Evolutionary conservation across 2,888 invertebrate genomes (phyloP), one percentile per base, ranked within the genome.

Genomic region (Pterostichus madidus): DNA sequence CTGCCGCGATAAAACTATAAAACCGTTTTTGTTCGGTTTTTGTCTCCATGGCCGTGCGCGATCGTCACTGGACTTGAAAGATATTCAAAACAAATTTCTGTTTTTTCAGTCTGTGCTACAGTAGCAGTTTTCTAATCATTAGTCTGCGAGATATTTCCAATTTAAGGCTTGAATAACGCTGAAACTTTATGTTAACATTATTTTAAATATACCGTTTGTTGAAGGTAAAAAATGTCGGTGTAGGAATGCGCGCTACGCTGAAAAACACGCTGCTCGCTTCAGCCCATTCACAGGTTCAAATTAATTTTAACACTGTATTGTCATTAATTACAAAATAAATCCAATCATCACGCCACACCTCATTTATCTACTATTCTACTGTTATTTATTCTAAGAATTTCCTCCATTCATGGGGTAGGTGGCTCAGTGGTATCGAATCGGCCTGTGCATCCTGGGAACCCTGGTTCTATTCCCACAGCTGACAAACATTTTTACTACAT

Each of bases 21-120:
- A 79, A 68, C 49, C 32, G 64, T 79, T 79, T 79, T 79, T 79
- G 11, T 15, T 64, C 10, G 35, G 15, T 64, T 79, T 79, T 79
- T 79, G 35, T 32, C 17, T 44, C 24, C 15, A 13, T 13, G 32
- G 52, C 79, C 68, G 79, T 79, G 53, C 79, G 68, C 79, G 64
- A 79, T 79, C 68, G 68, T 61, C 81, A 75, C 75, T 81, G 73
- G 61, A 81, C 81, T 73, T 75, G 81, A 81, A 81, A 81, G 81
- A 81, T 81, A 81, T 81, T 81, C 81, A 81, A 81, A 81, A 81
- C 75, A 81, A 71, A 75, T 81, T 75, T 81, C 56, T 44, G 46
- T 75, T 75, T 81, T 81, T 81, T 80, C 75, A 31, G 11, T 32
- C 15, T 5, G 32, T 32, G 31, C 35, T 77, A 39, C 15, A 56